A percentile compares a stretch with the other conserved stretches of the same genome.
These are phyloP conservation scores for Perizoma flavofasciatum DNA, from an alignment of 2,888 invertebrate genomes.

Conservation along the genomic window DNA sequence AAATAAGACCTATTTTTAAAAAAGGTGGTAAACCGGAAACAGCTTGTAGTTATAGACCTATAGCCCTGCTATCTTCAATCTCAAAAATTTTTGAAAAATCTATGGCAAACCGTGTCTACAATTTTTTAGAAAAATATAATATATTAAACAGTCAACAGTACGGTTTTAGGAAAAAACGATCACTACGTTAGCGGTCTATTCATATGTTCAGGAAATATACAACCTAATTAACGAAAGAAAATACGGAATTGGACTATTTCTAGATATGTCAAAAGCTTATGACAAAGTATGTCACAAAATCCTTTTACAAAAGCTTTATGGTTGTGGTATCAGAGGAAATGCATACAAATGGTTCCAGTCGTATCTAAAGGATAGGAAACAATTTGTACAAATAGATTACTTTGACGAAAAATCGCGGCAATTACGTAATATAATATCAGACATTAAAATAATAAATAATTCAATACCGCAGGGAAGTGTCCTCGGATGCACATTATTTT, in stretches of 20 bases:
- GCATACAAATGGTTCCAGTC: neutral
- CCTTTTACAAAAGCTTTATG: neutral
- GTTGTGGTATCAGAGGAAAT: neutral
- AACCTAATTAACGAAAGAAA: neutral
- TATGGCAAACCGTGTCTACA: slow-evolving; percentile 15
- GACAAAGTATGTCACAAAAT: slow-evolving; percentile 1
- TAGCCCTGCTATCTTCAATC: neutral
- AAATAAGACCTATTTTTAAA: slow-evolving; percentile 1
- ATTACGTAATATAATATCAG: no score
- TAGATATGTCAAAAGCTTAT: neutral
- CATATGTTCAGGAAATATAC: neutral
- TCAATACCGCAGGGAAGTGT: no score
- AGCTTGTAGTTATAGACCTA: neutral
- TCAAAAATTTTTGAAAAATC: slow-evolving; percentile 24
- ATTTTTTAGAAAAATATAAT: neutral
- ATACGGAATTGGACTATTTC: neutral
- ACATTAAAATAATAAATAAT: no score
- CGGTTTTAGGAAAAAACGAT: neutral
- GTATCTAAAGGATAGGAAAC: neutral
- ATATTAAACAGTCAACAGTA: neutral
- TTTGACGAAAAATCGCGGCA: no score
- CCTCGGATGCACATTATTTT: no score
- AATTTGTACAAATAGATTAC: no score
- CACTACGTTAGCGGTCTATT: neutral
- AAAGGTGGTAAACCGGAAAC: neutral